Base-by-base conservation (phyloP, 2,797 vertebrate species). In the Labroides dimidiatus region DNA sequence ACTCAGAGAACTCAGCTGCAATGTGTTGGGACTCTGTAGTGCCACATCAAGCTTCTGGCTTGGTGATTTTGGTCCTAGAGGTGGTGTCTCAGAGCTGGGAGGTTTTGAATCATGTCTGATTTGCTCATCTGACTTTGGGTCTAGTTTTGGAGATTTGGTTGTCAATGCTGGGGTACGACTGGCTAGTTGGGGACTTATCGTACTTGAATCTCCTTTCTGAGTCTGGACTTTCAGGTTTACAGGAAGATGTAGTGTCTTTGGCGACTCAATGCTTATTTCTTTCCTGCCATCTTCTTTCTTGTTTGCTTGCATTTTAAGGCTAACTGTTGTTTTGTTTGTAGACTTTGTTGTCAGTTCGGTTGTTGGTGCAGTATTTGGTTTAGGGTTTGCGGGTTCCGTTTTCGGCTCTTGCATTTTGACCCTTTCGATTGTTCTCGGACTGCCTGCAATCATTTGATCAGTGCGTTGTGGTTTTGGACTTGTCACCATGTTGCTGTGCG, bases 391-490 rank as follows among this genome's bases (percentile, higher is more conserved):
- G 52, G 74, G 48, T 30, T 80, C 75, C 5, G 30, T 33, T 0
- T 23, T 66, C 5, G 1, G 23, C 13, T 27, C 48, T 77, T 70
- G 23, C 13, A 33, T 48, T 77, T 70, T 55, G 17, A 44, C 7
- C 41, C 20, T 56, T 49, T 77, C 60, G 0, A 30, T 45, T 0
- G 2, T 43, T 50, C 39, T 65, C 2, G 67, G 36, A 15, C 69
- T 68, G 27, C 12, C 33, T 1, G 37, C 1, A 0, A 9, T 6
- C 0, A 13, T 43, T 64, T 42, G 64, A 10, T 76, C 63, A 21
- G 48, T 2, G 3, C 1, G 24, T 2, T 44, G 20, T 5, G 78
- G 51, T 55, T 84, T 80, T 21, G 59, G 62, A 68, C 61, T 82
- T 17, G 49, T 8, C 0, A 4, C 52, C 1, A 0, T 42, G 23